Percentiles rank a stretch among this genome's conserved stretches.
These are phyloP conservation scores for Plectropomus leopardus DNA, from an alignment of 2,113 vertebrate genomes.

Conservation along the genomic window DNA sequence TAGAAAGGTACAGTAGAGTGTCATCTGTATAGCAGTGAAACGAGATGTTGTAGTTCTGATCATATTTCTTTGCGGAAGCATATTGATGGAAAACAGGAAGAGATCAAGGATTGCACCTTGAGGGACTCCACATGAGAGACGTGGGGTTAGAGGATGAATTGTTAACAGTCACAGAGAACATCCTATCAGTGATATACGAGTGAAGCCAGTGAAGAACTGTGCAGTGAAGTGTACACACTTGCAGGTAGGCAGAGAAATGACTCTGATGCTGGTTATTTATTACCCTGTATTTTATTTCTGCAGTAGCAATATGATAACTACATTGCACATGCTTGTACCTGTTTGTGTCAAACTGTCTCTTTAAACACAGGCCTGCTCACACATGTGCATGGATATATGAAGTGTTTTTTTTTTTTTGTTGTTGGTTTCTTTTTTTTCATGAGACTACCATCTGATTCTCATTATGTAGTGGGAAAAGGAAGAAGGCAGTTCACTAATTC, in stretches of 20 bases:
- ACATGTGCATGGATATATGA: not conserved
- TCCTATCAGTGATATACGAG: too few species aligned
- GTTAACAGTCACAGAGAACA: too few species aligned
- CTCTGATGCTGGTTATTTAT: not conserved
- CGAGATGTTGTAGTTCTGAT: too few species aligned
- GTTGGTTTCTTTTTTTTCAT: not conserved
- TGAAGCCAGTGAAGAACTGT: too few species aligned
- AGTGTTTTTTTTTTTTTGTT: not conserved
- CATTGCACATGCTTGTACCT: not conserved
- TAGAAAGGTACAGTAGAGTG: too few species aligned
- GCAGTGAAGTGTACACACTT: too few species aligned
- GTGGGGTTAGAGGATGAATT: too few species aligned
- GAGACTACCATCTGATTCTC: conserved; percentile 69
- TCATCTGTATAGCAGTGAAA: too few species aligned
- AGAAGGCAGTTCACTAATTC: conserved; percentile 69
- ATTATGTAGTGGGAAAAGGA: conserved; percentile 64
- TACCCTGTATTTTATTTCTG: not conserved
- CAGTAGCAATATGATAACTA: not conserved
- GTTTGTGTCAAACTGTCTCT: not conserved
- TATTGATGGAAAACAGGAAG: too few species aligned
- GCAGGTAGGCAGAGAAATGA: not conserved
- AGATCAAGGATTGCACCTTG: too few species aligned
- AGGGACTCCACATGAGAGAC: too few species aligned
- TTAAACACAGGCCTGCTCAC: not conserved
- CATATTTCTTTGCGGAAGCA: too few species aligned